Evolutionary conservation across 2,888 invertebrate species (phyloP), one percentile per base, ranked within the genome.

Genomic region (Eupsilia transversa): DNA sequence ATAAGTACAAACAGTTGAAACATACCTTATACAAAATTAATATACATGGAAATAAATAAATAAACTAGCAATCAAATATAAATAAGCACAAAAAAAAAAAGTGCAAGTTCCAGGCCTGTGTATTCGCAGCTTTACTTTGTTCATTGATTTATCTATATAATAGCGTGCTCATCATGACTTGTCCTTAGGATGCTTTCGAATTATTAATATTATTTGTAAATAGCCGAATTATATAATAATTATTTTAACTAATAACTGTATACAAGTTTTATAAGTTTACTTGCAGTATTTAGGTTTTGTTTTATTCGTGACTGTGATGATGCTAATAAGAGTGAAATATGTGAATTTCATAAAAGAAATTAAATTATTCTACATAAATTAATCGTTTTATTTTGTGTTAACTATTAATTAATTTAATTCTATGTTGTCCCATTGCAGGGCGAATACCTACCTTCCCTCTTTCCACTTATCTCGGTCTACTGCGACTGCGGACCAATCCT

Each of bases 241-340:
- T 49, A 63, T 52, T 79, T n/a, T 67, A 79, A 67, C 61, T 41
- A 54, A 70, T 65, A 70, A 73, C 30, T 74, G 12, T 74, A 74
- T 70, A 61, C 74, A 75, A 76, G 68, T 77, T 82, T 77, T 71
- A 75, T 79, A 78, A 68, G 65, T 65, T 74, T 76, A 71, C 65
- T 65, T 79, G 57, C 68, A 73, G 75, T 77, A 80, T 61, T 76
- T 78, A 79, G 70, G 72, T 73, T 74, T 83, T 83, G 80, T 82
- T 84, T 85, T 87, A 86, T 84, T 89, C 83, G 86, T 90, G 91
- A 92, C 93, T 93, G 93, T 93, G 93, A 93, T 93, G 89, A 86
- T 88, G 84, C 89, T 89, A 82, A 80, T 85, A 84, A 66, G 70
- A 74, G 67, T 79, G 74, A 80, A 77, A 76, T 79, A 66, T 83